Base-by-base conservation (phyloP, 2,797 vertebrate genomes). In the Rhinoraja longicauda region DNA sequence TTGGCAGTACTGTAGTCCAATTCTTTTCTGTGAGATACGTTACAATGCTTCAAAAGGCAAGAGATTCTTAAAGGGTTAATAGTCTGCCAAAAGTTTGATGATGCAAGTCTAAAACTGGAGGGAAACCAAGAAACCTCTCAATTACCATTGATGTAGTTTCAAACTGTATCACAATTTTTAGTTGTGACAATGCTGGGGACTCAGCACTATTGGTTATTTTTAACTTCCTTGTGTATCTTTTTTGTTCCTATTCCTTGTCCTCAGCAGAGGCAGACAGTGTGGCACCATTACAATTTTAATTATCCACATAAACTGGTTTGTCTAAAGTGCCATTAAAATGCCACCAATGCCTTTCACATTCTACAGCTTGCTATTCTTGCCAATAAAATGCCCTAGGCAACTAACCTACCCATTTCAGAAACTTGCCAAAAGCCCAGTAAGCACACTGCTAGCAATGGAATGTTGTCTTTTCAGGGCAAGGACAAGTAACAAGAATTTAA, bases 401-500 rank as follows among this genome's bases (percentile, higher is more conserved):
- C 93, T 94, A 93, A 86, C 94, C 93, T 94, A 93, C 94, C 93
- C 94, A 94, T 86, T 39, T 0, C 59, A 95, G 93, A 93, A 45
- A 45, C n/a, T 93, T 94, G 95, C 94, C 95, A 95, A 94, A 95
- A 95, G 93, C 93, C 0, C 0, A 94, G 94, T 94, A 53, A 94
- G 93, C 94, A 93, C 84, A 57, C 4, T 95, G 94, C 94, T 94
- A 94, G 95, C 94, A 94, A 93, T 95, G 95, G 95, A 96, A 96
- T 95, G 96, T 93, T 26, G 8, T 95, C 95, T 95, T 96, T 96
- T 95, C 96, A 96, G 93, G 0, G 17, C 93, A 93, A 95, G 94
- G 96, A 96, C 95, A 96, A 96, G 96, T 93, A 95, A 96, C 95
- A 95, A 95, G 94, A 93, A 95, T 94, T 93, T 94, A 95, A 95